A percentile compares a stretch with the other conserved stretches of the same genome.
These are phyloP conservation scores for Morinoia aosen DNA, from an alignment of 2,888 invertebrate species.

Conservation along the genomic window DNA sequence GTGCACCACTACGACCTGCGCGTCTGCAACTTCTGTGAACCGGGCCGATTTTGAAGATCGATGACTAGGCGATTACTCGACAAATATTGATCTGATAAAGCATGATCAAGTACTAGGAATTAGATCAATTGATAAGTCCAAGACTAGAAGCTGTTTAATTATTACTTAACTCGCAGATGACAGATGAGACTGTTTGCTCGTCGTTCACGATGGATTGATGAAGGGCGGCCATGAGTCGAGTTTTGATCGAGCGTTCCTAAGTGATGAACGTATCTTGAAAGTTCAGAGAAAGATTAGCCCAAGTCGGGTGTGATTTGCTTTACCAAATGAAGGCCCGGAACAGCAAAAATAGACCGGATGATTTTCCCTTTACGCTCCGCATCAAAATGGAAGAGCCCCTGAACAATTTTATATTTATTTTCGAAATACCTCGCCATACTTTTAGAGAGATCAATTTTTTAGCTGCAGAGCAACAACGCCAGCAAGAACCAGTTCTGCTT, in stretches of 20 bases:
- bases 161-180: not conserved
- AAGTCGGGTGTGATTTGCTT: not conserved
- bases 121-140: conserved; percentile 1
- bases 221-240: not conserved
- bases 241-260: not conserved
- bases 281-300: not conserved
- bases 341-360: no score
- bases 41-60: not conserved
- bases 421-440: not conserved
- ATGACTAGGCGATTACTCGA: not conserved
- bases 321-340: no score
- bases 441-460: not conserved
- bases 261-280: not conserved
- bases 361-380: not conserved
- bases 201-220: not conserved
- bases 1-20: not conserved
- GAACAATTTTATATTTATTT: not conserved
- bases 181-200: not conserved
- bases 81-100: conserved; percentile 45
- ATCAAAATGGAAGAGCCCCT: not conserved
- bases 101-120: conserved; percentile 15
- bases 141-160: not conserved
- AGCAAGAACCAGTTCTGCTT: not conserved
- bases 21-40: not conserved
- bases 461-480: not conserved